Conservation (phyloP, 2,888 invertebrate species). For the Vanessa cardui region DNA sequence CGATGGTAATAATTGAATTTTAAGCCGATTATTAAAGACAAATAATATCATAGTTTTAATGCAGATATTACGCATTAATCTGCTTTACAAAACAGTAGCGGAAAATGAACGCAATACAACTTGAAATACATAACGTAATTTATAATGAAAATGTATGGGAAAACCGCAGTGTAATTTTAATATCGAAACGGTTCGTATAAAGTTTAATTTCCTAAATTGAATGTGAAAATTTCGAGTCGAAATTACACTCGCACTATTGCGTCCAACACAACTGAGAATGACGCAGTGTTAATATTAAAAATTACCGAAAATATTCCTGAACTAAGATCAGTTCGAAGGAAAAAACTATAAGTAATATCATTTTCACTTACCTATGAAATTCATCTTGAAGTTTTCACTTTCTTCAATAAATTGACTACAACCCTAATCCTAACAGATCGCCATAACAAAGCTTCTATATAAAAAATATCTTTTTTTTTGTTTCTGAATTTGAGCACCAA, state of each 20-base stretch:
- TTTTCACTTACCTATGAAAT: conserved; percentile 73
- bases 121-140: background rate
- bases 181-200: conserved; percentile 2
- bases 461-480: conserved; percentile 65
- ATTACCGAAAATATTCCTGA: background rate
- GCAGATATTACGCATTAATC: background rate
- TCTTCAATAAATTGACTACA: conserved; percentile 42
- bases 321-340: background rate
- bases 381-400: conserved; percentile 68
- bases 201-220: background rate
- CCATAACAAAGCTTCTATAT: conserved; percentile 69
- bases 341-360: background rate
- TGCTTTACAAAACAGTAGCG: too few relatives aligned
- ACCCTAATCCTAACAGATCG: conserved; percentile 59
- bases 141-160: background rate
- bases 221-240: background rate
- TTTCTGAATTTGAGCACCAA: conserved; percentile 72
- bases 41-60: background rate
- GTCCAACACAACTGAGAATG: background rate
- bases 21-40: too few relatives aligned
- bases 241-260: background rate
- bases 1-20: too few relatives aligned
- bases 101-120: background rate
- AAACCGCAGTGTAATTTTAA: conserved; percentile 11
- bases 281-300: too few relatives aligned